Percentiles rank a stretch among this genome's conserved stretches.
phyloP scores from a whole-genome alignment of 2,888 invertebrate species.

The Drosophila histrio region DNA sequence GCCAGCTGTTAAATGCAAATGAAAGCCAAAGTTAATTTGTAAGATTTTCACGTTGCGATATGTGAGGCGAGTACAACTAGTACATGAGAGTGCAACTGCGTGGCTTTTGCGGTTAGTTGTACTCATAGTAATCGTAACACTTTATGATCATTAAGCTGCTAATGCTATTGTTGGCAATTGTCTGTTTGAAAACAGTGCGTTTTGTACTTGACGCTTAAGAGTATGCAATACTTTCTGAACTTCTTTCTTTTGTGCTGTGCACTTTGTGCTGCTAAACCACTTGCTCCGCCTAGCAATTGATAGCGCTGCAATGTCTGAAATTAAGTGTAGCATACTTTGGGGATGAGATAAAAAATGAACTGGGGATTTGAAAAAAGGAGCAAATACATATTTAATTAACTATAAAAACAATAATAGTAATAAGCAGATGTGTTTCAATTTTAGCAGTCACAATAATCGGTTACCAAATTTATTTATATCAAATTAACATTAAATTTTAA shows the following conservation, averaged over 20 bases:
- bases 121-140: conserved; percentile 18
- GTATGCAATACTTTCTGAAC: conserved; percentile 2
- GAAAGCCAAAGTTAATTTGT: conserved; percentile 78
- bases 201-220: neutral
- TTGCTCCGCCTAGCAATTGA: neutral
- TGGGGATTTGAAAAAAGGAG: neutral
- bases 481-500: too few relatives aligned
- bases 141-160: conserved; percentile 27
- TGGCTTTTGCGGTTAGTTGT: conserved; percentile 39
- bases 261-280: neutral
- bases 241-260: neutral
- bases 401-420: too few relatives aligned
- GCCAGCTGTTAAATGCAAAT: conserved; percentile 68
- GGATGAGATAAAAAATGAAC: conserved; percentile 1
- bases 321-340: conserved; percentile 35
- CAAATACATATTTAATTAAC: neutral
- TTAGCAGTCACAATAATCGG: too few relatives aligned
- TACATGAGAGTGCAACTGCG: conserved; percentile 42
- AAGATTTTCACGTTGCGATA: conserved; percentile 69
- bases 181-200: neutral
- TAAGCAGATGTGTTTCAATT: too few relatives aligned
- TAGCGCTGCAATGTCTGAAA: neutral
- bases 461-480: too few relatives aligned
- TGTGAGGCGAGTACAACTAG: conserved; percentile 16
- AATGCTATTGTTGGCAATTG: conserved; percentile 27